These are phyloP conservation scores for Tiliacea citrago DNA, from an alignment of 2,888 invertebrate genomes.

Conservation along the genomic window DNA sequence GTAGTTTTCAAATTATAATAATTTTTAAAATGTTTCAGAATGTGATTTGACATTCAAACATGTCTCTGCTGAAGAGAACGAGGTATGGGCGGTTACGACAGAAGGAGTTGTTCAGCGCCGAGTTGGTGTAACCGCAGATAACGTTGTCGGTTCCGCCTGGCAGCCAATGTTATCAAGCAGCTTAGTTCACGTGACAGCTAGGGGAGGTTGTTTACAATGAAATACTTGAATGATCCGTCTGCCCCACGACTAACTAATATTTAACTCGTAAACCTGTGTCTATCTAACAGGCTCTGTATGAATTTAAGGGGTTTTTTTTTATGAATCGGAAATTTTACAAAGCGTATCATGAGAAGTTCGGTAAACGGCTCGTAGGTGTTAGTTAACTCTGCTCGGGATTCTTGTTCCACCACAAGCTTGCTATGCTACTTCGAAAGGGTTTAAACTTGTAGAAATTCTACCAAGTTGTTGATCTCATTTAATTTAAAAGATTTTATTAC, in stretches of 20 bases:
- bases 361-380: not conserved
- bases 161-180: constrained; percentile 91
- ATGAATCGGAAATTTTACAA: constrained; percentile 7
- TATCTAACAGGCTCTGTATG: constrained; percentile 19
- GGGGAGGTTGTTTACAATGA: constrained; percentile 73
- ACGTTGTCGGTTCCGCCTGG: constrained; percentile 95
- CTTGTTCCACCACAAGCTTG: not conserved
- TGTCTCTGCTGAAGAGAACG: constrained; percentile 92
- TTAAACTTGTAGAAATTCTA: constrained; percentile 6
- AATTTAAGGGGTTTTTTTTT: constrained; percentile 14
- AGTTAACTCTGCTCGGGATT: not conserved
- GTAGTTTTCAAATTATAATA: not conserved
- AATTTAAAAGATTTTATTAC: constrained; percentile 4
- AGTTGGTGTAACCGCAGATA: constrained; percentile 93
- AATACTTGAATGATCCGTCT: constrained; percentile 15
- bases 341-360: not conserved
- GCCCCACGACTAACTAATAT: not conserved
- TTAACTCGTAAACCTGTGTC: not conserved
- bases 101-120: constrained; percentile 93
- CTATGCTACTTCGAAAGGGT: not conserved
- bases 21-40: constrained; percentile 79
- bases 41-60: constrained; percentile 92
- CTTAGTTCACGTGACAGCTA: constrained; percentile 82
- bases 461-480: constrained; percentile 42
- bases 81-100: constrained; percentile 94